Percentiles rank a stretch among this genome's conserved stretches.
Conservation (phyloP, 2,888 invertebrate species). For the Homarus gammarus region DNA sequence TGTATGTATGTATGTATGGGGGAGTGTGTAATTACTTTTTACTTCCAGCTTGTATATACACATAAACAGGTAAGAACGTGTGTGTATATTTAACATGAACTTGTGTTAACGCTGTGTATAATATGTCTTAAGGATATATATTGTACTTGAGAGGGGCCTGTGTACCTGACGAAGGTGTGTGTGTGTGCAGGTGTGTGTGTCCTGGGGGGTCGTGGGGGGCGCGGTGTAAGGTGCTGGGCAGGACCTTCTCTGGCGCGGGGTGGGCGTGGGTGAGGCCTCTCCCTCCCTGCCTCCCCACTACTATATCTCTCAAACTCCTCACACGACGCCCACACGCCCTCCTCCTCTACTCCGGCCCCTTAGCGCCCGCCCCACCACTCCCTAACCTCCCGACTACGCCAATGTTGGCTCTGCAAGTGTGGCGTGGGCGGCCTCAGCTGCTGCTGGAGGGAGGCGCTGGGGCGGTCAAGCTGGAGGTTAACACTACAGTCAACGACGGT, state of each 20-base stretch:
- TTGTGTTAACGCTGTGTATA: neutral
- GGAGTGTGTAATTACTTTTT: neutral
- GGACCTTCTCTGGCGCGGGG: slow-evolving; percentile 55
- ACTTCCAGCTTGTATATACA: slow-evolving; percentile 13
- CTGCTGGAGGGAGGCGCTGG: slow-evolving; percentile 35
- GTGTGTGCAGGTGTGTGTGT: slow-evolving; percentile 68
- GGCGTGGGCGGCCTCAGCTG: slow-evolving; percentile 41
- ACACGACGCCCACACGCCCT: slow-evolving; percentile 51
- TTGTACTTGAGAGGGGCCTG: neutral
- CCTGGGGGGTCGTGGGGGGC: slow-evolving; percentile 58
- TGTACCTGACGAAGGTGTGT: too few species aligned
- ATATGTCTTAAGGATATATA: neutral
- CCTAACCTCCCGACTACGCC: slow-evolving; percentile 20
- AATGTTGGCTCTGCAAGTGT: slow-evolving; percentile 44
- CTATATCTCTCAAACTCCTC: slow-evolving; percentile 53
- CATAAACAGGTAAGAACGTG: slow-evolving; percentile 22
- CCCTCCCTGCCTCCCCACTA: slow-evolving; percentile 53
- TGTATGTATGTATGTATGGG: neutral
- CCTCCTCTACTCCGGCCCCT: slow-evolving; percentile 60
- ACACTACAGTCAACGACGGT: slow-evolving; percentile 24
- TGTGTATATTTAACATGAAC: neutral
- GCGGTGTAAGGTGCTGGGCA: slow-evolving; percentile 56
- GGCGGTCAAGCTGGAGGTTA: slow-evolving; percentile 27
- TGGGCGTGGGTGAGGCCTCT: slow-evolving; percentile 68
- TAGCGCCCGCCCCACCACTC: slow-evolving; percentile 26